Evolutionary conservation across 2,888 invertebrate genomes (phyloP).

Genomic region (Bembecia ichneumoniformis): DNA sequence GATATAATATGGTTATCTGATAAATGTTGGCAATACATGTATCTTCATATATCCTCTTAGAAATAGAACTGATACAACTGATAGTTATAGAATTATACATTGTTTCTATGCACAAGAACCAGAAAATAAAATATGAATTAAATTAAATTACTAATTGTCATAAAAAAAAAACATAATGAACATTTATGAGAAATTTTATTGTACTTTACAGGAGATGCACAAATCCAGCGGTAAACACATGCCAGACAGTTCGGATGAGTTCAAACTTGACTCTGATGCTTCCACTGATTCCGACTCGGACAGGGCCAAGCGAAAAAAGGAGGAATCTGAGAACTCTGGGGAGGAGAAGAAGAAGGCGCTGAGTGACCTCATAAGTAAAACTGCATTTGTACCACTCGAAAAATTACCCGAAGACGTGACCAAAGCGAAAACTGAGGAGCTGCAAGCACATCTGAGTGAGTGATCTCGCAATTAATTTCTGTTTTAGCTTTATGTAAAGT

Average conservation of each 20-base stretch:
- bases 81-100: too few species aligned
- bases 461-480: conserved; percentile 2
- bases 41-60: too few species aligned
- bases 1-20: too few species aligned
- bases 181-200: too few species aligned
- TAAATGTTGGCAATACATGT: too few species aligned
- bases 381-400: conserved; percentile 54
- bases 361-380: conserved; percentile 42
- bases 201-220: conserved; percentile 55
- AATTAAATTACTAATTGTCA: too few species aligned
- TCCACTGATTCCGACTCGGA: conserved; percentile 34
- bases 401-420: conserved; percentile 56
- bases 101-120: too few species aligned
- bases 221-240: conserved; percentile 69
- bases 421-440: conserved; percentile 17
- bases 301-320: conserved; percentile 49
- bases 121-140: too few species aligned
- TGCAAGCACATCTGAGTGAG: conserved; percentile 44
- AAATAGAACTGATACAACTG: too few species aligned
- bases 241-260: conserved; percentile 67
- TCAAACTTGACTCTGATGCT: conserved; percentile 46
- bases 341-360: conserved; percentile 30
- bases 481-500: background rate
- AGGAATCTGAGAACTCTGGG: conserved; percentile 26
- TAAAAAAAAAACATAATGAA: too few species aligned